A percentile compares a stretch with the other conserved stretches of the same genome.
phyloP scores from a whole-genome alignment of 2,888 invertebrate species.

The Meta bourneti region DNA sequence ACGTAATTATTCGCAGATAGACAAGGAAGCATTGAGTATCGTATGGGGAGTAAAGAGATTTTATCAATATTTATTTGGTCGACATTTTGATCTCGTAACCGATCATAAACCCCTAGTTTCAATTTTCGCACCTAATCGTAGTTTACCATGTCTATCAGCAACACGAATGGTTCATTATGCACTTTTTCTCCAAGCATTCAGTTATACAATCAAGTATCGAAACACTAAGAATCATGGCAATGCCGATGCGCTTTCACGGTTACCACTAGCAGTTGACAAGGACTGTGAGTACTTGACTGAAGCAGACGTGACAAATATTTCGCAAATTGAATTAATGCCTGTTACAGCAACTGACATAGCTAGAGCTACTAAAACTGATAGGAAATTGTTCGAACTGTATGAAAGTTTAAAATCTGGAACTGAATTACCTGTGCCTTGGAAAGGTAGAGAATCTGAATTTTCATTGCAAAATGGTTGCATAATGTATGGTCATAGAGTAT shows the following conservation, averaged over 20 bases:
- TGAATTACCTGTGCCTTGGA: slow-evolving; percentile 61
- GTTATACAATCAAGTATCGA: slow-evolving; percentile 64
- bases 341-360: slow-evolving; percentile 63
- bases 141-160: slow-evolving; percentile 79
- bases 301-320: slow-evolving; percentile 64
- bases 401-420: slow-evolving; percentile 63
- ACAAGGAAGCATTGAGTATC: slow-evolving; percentile 80
- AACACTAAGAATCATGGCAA: slow-evolving; percentile 62
- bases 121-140: slow-evolving; percentile 80
- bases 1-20: slow-evolving; percentile 80
- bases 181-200: slow-evolving; percentile 64
- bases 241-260: slow-evolving; percentile 63
- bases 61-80: slow-evolving; percentile 78
- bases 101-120: slow-evolving; percentile 80
- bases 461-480: slow-evolving; percentile 65
- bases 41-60: slow-evolving; percentile 79
- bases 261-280: slow-evolving; percentile 60
- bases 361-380: slow-evolving; percentile 64
- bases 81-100: slow-evolving; percentile 78
- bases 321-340: slow-evolving; percentile 63
- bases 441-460: slow-evolving; percentile 63
- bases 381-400: slow-evolving; percentile 64
- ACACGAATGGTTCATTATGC: slow-evolving; percentile 79
- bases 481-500: slow-evolving; percentile 63
- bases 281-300: slow-evolving; percentile 62